Base-by-base conservation (phyloP, 1,140 invertebrate species). In the Theocolax elegans region DNA sequence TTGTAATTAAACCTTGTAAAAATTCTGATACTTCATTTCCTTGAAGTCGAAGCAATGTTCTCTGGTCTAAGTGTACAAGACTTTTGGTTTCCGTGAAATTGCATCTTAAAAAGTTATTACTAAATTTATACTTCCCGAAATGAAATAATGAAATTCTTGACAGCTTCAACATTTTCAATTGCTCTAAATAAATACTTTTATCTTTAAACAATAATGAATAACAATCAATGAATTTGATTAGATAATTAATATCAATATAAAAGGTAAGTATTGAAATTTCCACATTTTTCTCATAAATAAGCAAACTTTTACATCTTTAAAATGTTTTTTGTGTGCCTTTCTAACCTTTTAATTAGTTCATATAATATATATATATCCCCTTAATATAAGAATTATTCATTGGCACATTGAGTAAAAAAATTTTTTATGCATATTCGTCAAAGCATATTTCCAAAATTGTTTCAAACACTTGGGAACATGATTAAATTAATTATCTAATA, bases 1-100 rank as follows among this genome's bases (percentile, higher is more conserved):
- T 97, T 1, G 95, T 97, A 27, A 96, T 92, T 4, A 97, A 86
- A 12, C 94, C 94, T 86, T 97, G 95, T 7, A 97, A 83, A 78
- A 94, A 95, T 13, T 85, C 79, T 9, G 87, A 82, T 10, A 89
- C 86, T 75, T 95, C 93, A 10, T 85, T 66, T 1, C 95, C 93
- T 46, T 85, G 80, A 7, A 94, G 80, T 69, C 86, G 83, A 10
- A 93, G 79, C 15, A 92, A 72, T 48, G 84, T 83, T 48, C 87
- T 83, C 35, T 84, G 79, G 2, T 71, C 76, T 19, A 91, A 65
- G 21, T 79, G 74, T 74, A 90, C 87, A 35, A 87, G 59, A 1
- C 72, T 64, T 72, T 76, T 78, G 12, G 71, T 4, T 17, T 62
- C 15, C 1, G 62, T 70, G n/a, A 72, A 76, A 60, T 51, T 40